phyloP scores from a whole-genome alignment of 1,140 invertebrate species.

The Zaprionus lachaisei region DNA sequence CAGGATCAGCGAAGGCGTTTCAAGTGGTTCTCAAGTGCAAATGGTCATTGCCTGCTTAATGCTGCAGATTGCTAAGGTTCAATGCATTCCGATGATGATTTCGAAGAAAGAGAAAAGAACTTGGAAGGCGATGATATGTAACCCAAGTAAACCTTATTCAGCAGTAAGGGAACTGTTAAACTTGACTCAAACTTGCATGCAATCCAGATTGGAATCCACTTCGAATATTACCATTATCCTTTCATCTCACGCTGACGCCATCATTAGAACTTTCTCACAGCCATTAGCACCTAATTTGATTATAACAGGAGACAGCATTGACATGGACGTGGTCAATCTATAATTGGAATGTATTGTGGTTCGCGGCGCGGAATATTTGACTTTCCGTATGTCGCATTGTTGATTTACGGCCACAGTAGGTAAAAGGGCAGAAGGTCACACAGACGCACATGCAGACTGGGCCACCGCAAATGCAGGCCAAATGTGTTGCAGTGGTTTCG shows the following conservation, averaged over 20 bases:
- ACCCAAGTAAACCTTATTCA: constrained; percentile 7
- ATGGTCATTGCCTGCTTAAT: constrained; percentile 23
- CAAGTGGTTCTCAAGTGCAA: constrained; percentile 24
- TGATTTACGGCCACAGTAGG: constrained; percentile 35
- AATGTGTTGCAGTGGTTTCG: constrained; percentile 28
- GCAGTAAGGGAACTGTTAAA: not conserved
- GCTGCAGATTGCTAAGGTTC: constrained; percentile 17
- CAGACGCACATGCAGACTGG: not conserved
- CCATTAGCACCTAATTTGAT: constrained; percentile 25
- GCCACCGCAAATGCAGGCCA: constrained; percentile 26
- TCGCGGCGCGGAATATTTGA: constrained; percentile 24
- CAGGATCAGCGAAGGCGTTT: constrained; percentile 17
- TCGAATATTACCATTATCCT: not conserved
- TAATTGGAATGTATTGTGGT: constrained; percentile 53
- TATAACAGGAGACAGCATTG: constrained; percentile 15
- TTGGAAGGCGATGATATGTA: not conserved
- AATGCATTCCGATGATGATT: constrained; percentile 14
- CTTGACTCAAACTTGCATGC: not conserved
- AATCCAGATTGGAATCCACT: not conserved
- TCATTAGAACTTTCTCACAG: not conserved
- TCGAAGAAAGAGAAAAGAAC: not conserved
- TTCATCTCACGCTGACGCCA: not conserved
- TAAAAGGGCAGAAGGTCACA: not conserved
- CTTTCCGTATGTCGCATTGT: constrained; percentile 51
- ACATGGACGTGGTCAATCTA: not conserved